Base-by-base conservation (phyloP, 2,888 invertebrate genomes). In the Hyalella azteca region DNA sequence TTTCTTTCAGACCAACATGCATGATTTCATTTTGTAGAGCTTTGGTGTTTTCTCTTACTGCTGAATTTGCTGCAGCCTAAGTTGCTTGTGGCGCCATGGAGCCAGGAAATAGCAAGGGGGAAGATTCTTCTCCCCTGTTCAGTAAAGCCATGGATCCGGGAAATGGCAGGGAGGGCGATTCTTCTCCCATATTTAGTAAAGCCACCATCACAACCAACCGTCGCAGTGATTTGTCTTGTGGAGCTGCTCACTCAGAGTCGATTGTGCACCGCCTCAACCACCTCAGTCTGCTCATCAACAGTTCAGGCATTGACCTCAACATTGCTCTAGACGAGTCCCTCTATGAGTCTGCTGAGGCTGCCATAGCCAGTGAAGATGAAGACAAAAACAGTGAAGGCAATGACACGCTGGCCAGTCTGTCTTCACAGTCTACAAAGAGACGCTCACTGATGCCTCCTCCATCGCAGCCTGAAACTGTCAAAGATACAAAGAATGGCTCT, bases 211-310 rank as follows among this genome's bases (percentile, higher is more conserved):
- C 41, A 3, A 75, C 40, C 9, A 45, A 40, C 40, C 22, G 45
- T 11, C n/a, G 22, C 36, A 11, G 45, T 7, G 29, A 32, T 15
- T 66, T 5, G 5, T 7, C 32, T 29, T 9, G 15, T 45, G 66
- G 36, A n/a, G 26, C 19, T 9, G 36, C 13, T 2, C 26, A 45
- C 13, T 45, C 79, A 15, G 73, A 79, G 29, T 40, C 73, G 49
- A 73, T 79, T 49, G 36, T 79, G 22, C 79, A 79, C 32, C 22
- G 79, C 48, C 73, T 79, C 32, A 45, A 73, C 15, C 60, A 79
- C 66, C n/a, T 79, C 22, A 73, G 48, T 73, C 45, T 48, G n/a
- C 73, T 73, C 32, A 79, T 79, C 32, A 79, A 79, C 54, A 79
- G 79, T 36, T 73, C 73, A 32, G 48, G 73, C 19, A 50, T 79